Conservation (phyloP, 2,113 vertebrate species). For the Holacanthus passer region DNA sequence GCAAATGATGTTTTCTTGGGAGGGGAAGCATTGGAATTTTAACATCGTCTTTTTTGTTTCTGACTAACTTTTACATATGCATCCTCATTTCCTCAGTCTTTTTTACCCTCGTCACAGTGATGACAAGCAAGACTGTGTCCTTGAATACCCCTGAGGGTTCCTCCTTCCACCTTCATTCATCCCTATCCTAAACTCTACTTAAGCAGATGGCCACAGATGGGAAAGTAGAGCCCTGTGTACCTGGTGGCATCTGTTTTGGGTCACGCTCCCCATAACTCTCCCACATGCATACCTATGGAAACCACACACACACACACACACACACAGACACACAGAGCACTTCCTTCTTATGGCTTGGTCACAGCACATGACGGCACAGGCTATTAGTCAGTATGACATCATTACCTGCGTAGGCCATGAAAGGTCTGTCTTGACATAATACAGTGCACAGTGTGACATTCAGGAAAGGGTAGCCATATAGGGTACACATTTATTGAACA, state of each 20-base stretch:
- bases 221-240: constrained; percentile 54
- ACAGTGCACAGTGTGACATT: constrained; percentile 1
- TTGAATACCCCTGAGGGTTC: constrained; percentile 62
- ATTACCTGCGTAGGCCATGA: constrained; percentile 9
- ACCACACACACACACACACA: constrained; percentile 1
- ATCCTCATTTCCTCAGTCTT: constrained; percentile 10
- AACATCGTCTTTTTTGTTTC: neutral
- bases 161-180: constrained; percentile 37
- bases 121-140: constrained; percentile 54
- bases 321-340: neutral
- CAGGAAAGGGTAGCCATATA: neutral
- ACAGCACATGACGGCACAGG: constrained; percentile 15
- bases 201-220: constrained; percentile 75
- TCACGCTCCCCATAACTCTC: constrained; percentile 26
- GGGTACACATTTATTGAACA: neutral
- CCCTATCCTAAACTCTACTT: constrained; percentile 35
- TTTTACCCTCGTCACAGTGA: constrained; percentile 14
- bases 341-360: neutral
- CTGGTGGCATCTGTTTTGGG: constrained; percentile 65
- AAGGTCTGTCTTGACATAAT: neutral
- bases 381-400: constrained; percentile 12
- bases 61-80: constrained; percentile 13
- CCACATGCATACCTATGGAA: constrained; percentile 18
- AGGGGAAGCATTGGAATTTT: constrained; percentile 34
- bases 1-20: constrained; percentile 29